These are phyloP conservation scores for Periophthalmodon schlosseri DNA, from an alignment of 2,113 vertebrate genomes.

Conservation along the genomic window DNA sequence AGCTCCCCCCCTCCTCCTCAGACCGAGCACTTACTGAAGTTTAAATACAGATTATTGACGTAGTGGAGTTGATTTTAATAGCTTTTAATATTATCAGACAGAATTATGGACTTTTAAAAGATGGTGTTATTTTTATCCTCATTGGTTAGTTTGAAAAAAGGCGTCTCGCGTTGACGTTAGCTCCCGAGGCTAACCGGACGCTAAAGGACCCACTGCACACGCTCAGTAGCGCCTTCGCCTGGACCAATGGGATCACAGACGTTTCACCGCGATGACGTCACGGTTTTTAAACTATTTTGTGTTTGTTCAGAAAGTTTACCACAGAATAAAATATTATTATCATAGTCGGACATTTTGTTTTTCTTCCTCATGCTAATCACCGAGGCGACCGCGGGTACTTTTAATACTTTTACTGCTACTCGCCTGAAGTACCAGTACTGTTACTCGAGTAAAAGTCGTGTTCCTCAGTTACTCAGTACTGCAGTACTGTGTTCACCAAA, in stretches of 20 bases:
- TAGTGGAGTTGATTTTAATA: not conserved
- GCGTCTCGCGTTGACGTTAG: not conserved
- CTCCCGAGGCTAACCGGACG: not conserved
- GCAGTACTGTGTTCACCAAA: too few species aligned
- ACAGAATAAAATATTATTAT: slow-evolving; percentile 1
- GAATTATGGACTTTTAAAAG: too few species aligned
- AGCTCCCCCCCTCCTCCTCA: not conserved
- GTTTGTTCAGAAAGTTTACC: slow-evolving; percentile 8
- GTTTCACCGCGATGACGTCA: not conserved
- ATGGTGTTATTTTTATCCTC: not conserved
- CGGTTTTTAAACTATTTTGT: slow-evolving; percentile 4
- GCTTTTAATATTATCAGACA: not conserved
- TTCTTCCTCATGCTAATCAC: too few species aligned
- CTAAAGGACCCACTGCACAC: not conserved
- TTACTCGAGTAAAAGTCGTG: too few species aligned
- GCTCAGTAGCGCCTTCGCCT: not conserved
- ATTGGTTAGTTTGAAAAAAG: not conserved
- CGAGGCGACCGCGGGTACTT: too few species aligned
- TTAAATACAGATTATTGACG: not conserved
- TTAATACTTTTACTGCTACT: too few species aligned
- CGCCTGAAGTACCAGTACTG: too few species aligned
- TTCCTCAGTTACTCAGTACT: too few species aligned
- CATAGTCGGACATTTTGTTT: not conserved
- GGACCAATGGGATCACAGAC: not conserved
- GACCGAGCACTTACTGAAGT: not conserved